Conservation (phyloP, 2,888 invertebrate species). For the Brachyptera putata region DNA sequence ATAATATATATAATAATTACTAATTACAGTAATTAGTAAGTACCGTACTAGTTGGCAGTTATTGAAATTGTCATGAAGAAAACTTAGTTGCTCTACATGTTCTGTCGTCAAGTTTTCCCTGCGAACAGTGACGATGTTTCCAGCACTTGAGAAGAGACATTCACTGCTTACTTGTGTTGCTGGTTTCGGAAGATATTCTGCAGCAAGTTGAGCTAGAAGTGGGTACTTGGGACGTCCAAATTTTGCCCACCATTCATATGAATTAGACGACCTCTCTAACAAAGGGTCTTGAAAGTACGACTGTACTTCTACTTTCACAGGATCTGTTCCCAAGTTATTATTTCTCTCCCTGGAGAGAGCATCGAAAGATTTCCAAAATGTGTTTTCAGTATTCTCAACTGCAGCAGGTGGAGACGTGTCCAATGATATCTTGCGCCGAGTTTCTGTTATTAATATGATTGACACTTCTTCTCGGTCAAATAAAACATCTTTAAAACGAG, state of each 20-base stretch:
- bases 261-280: slow-evolving; percentile 34
- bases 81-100: slow-evolving; percentile 15
- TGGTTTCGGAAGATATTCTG: slow-evolving; percentile 7
- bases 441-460: too few species aligned
- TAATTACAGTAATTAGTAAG: too few species aligned
- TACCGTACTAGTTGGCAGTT: neutral
- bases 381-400: neutral
- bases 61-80: neutral
- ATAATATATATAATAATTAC: neutral
- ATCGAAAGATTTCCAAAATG: neutral
- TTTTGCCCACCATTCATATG: slow-evolving; percentile 32
- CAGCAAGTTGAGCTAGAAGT: slow-evolving; percentile 34
- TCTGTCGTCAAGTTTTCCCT: slow-evolving; percentile 1
- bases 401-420: too few species aligned
- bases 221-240: slow-evolving; percentile 35
- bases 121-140: slow-evolving; percentile 18
- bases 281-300: slow-evolving; percentile 30
- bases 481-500: slow-evolving; percentile 10
- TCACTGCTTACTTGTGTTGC: slow-evolving; percentile 16
- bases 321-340: neutral
- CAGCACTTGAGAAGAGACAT: slow-evolving; percentile 28
- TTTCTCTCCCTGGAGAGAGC: neutral
- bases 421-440: too few species aligned
- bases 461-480: neutral
- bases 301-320: neutral